Base-by-base conservation (phyloP, 2,888 invertebrate species). In the Aleiodes leptofemur region DNA sequence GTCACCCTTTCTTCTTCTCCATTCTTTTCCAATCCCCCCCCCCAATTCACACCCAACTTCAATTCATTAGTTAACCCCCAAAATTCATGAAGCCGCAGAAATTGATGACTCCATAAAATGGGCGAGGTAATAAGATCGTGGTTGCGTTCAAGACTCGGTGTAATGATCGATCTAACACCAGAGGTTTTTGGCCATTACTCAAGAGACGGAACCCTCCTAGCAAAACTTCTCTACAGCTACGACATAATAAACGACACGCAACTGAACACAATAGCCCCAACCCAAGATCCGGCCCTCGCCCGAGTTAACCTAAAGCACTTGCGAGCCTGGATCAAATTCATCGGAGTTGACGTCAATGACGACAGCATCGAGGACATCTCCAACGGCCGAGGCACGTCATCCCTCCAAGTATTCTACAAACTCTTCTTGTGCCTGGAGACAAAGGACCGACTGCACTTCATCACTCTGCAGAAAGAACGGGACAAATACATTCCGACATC, bases 401-500 rank as follows among this genome's bases (percentile, higher is more conserved):
- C 92, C 6, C 86, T 93, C 4, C 90, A 92, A 43, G 82, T 94
- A 1, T 92, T 93, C 84, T 93, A 93, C 86, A 91, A 92, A 85
- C 86, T 94, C 4, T 94, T 92, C 83, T 87, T 94, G 8, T 90
- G 91, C 77, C 88, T 94, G 68, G 92, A 93, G 80, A 91, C 91
- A 83, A 92, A 91, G 84, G 92, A 92, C 81, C 90, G 91, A 61
- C 89, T 91, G 13, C 89, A 92, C 82, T 93, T 92, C 81, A 90
- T 92, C 34, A 91, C 91, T 78, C 85, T 89, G 73, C 91, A 91
- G 81, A 90, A 82, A 51, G 83, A 85, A 69, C 80, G 85, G 4
- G 85, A 85, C 43, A 83, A 81, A n/a, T 83, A 79, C 6, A 78
- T 84, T 7, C 82, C 85, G 0, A 75, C 70, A 9, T 84, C 83